These are phyloP conservation scores for Dascyllus trimaculatus DNA, from an alignment of 2,113 vertebrate genomes.

Conservation along the genomic window DNA sequence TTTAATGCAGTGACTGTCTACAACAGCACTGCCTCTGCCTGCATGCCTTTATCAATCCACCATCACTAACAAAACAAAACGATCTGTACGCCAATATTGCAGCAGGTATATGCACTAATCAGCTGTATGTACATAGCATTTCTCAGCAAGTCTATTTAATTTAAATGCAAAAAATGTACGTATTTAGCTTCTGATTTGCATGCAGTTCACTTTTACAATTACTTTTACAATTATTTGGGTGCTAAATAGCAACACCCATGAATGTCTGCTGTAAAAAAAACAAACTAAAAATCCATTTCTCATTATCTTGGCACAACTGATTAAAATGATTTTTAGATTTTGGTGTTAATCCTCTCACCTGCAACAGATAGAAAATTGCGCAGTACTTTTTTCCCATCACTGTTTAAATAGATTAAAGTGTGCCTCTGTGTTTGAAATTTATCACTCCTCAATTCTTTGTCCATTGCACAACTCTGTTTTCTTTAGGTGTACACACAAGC, in stretches of 20 bases:
- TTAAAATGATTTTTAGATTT: background rate
- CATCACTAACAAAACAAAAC: slow-evolving; percentile 53
- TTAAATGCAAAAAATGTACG: background rate
- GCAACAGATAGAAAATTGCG: background rate
- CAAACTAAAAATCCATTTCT: no score
- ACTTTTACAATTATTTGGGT: background rate
- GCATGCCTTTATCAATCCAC: slow-evolving; percentile 48
- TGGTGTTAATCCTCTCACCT: background rate
- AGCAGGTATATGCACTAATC: slow-evolving; percentile 4
- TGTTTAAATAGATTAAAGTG: background rate
- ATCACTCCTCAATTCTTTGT: background rate
- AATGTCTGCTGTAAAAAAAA: background rate
- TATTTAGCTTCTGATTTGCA: background rate
- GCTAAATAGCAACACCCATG: no score
- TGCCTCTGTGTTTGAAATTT: background rate
- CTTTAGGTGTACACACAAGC: background rate
- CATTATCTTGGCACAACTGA: background rate
- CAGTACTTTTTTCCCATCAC: background rate
- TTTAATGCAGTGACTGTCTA: slow-evolving; percentile 59
- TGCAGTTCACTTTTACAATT: background rate
- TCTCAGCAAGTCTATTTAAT: background rate
- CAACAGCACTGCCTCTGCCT: slow-evolving; percentile 45
- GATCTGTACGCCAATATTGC: slow-evolving; percentile 19
- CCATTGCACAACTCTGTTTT: background rate
- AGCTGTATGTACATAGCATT: background rate